Conservation (phyloP, 2,113 vertebrate species). For the Nesoenas mayeri region DNA sequence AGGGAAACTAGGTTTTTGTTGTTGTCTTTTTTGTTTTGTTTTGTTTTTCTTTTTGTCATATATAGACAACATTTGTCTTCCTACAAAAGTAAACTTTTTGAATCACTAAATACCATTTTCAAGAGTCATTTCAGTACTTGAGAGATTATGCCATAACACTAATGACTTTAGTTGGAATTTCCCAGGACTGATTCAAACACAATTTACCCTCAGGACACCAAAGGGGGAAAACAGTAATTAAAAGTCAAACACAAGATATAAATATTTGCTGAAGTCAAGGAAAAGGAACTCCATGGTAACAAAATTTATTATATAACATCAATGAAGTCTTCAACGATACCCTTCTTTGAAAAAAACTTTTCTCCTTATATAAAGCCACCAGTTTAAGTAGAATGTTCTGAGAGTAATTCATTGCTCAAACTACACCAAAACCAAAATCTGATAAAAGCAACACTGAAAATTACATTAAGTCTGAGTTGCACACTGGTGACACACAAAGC, state of each 20-base stretch:
- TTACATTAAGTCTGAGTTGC: not conserved
- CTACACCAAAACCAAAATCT: not conserved
- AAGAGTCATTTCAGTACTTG: not conserved
- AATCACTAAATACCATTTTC: not conserved
- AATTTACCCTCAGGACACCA: not conserved
- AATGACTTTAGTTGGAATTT: not conserved
- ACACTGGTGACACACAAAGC: not conserved
- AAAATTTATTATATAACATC: not conserved
- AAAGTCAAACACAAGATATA: slow-evolving; percentile 3
- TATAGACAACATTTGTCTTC: not conserved
- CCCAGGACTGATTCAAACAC: not conserved
- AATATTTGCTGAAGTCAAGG: slow-evolving; percentile 25
- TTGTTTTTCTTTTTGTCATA: not conserved
- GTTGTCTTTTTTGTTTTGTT: not conserved
- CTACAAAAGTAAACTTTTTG: not conserved
- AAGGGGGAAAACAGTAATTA: not conserved
- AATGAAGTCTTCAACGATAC: not conserved
- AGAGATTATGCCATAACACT: not conserved
- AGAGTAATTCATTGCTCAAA: not conserved
- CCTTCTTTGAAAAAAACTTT: not conserved
- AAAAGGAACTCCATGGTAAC: not conserved
- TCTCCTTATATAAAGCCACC: not conserved
- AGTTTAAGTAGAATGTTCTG: not conserved
- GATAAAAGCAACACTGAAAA: not conserved
- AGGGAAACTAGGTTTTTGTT: not conserved